Base-by-base conservation (phyloP, 2,888 invertebrate genomes). In the Volucella zonaria region DNA sequence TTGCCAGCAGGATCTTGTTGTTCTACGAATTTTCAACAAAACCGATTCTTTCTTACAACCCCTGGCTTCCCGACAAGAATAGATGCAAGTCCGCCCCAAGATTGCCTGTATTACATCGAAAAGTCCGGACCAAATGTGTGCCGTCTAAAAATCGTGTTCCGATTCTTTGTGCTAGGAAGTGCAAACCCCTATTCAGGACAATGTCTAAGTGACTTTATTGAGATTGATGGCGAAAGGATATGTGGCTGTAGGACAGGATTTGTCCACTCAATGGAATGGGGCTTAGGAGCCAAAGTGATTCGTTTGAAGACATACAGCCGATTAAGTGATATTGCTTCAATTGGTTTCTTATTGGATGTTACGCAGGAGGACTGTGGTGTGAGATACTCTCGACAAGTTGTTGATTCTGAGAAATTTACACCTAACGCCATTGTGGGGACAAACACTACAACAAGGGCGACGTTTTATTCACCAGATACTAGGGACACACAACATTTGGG, bases 291-390 rank as follows among this genome's bases (percentile, higher is more conserved):
- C 1, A 94, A 94, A 88, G 87, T 91, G 1, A 87, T 93, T 54
- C 90, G 91, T 8, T 92, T 93, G 87, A 91, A 90, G 78, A 93
- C 92, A 87, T 70, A 87, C 1, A 93, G 93, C 3, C 89, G 91
- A 62, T 90, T 92, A 4, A 87, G 89, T 1, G 93, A 92, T 12
- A 87, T 90, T 64, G 89, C 91, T 1, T 89, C 90, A 14, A 91
- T 89, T 77, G 94, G 94, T 15, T 94, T 94, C 87, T 89, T 93
- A 2, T 88, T 94, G 14, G 93, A 94, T 89, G 90, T 94, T 12
- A 88, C 91, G 8, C 94, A 94, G 88, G 94, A 94, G 77, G 91
- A 93, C 76, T 94, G 94, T 87, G 91, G 92, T 0, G 90, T 89
- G 71, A 89, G 90, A 68, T 90, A 90, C 74, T 54, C 86, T 45